Evolutionary conservation across 2,113 vertebrate species (phyloP).

Genomic region (Paracanthobrama guichenoti): DNA sequence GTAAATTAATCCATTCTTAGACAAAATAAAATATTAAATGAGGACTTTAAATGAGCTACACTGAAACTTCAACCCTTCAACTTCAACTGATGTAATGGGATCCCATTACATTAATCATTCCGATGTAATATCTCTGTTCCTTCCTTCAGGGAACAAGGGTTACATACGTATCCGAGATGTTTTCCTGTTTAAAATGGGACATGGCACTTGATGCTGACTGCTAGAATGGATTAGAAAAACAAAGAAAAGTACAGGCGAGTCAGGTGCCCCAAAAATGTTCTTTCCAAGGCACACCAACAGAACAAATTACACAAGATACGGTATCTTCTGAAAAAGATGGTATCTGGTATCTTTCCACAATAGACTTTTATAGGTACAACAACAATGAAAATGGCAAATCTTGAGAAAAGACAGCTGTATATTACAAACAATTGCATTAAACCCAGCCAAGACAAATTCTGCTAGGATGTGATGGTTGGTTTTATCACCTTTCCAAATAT

Average conservation of each 20-base stretch:
- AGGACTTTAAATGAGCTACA: not conserved
- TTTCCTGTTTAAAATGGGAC: too few species aligned
- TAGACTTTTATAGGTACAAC: not conserved
- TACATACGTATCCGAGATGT: too few species aligned
- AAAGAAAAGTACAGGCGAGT: too few species aligned
- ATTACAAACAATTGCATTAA: constrained; percentile 65
- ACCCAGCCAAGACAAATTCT: not conserved
- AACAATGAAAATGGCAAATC: constrained; percentile 58
- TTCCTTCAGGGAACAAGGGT: too few species aligned
- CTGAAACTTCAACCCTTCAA: not conserved
- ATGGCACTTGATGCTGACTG: too few species aligned
- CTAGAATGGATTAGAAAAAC: too few species aligned
- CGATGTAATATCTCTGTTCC: too few species aligned
- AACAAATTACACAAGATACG: not conserved
- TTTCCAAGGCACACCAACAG: too few species aligned
- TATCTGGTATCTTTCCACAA: not conserved
- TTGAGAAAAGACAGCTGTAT: constrained; percentile 61
- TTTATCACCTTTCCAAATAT: constrained; percentile 21
- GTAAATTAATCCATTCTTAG: not conserved
- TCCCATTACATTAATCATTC: too few species aligned
- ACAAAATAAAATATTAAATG: not conserved
- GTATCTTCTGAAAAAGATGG: not conserved
- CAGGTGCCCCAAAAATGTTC: too few species aligned
- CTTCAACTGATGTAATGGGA: too few species aligned
- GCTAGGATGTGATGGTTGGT: constrained; percentile 15